phyloP scores from a whole-genome alignment of 1,140 invertebrate genomes.

The roundworm (Caenorhabditis elegans) region DNA sequence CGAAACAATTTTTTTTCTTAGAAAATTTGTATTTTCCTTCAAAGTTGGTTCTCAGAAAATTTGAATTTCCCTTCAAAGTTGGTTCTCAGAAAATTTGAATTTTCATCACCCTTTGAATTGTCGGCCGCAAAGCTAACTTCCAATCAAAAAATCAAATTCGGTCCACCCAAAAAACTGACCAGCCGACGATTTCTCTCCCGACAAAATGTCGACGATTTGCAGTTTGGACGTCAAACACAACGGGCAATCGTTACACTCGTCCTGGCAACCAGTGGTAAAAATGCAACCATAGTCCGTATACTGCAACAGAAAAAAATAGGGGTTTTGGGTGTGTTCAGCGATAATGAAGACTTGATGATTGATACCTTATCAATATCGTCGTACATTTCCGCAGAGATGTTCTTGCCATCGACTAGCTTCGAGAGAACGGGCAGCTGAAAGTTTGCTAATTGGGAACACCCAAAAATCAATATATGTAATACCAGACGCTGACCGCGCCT shows the following conservation, averaged over 20 bases:
- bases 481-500: background rate
- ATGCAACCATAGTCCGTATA: conserved; percentile 61
- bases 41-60: too few species aligned
- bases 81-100: too few species aligned
- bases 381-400: conserved; percentile 53
- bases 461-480: background rate
- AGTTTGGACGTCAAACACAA: conserved; percentile 57
- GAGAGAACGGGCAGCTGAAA: conserved; percentile 38
- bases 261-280: conserved; percentile 59
- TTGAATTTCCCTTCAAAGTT: too few species aligned
- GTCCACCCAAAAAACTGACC: background rate
- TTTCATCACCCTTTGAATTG: background rate
- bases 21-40: too few species aligned
- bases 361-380: conserved; percentile 58
- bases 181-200: conserved; percentile 40
- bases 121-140: background rate
- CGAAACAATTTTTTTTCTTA: too few species aligned
- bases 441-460: too few species aligned
- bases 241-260: conserved; percentile 51
- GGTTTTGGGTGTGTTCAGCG: background rate
- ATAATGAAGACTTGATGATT: background rate
- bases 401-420: conserved; percentile 47
- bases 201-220: conserved; percentile 58
- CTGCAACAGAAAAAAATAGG: conserved; percentile 37
- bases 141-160: background rate